Base-by-base conservation (phyloP, 2,888 invertebrate genomes). In the Cheilosia vulpina region DNA sequence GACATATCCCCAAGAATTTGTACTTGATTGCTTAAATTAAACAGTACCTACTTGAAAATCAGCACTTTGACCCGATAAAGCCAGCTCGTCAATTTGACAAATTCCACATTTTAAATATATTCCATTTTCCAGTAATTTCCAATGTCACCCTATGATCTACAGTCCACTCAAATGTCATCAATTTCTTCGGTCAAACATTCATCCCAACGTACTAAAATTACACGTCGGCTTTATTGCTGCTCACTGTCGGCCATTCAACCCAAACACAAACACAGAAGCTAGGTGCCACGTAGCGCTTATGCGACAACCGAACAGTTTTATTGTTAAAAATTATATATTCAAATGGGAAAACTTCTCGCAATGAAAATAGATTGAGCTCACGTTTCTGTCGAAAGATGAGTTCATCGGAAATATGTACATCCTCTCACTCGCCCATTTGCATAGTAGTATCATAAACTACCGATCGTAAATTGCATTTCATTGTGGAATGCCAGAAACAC, bases 371-470 rank as follows among this genome's bases (percentile, higher is more conserved):
- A 52, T 17, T 41, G 52, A 17, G 17, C 50, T 60, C 71, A 60
- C 60, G 72, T 43, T 27, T 60, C 41, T 52, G 27, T 72, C 52
- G 27, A 38, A 34, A 43, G 24, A 71, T 50, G 27, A 52, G 60
- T 71, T 60, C 72, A 72, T 62, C 60, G 71, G n/a, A 52, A 19
- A 43, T 13, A 7, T 53, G 41, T 38, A 21, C 52, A 13, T 24
- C 7, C 11, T 3, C 53, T 7, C 5, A 6, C 43, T 2, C 45
- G 17, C 17, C 17, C 19, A 73, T 73, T 73, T 63, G 73, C 73
- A 73, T 73, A 63, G 6, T 34, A 15, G 34, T 62, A 45, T 53
- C 34, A 31, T 41, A 58, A 5, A 41, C 38, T 34, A 21, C 53
- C 11, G 19, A 13, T 9, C 9, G 27, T 27, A 52, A 52, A 34